A percentile compares a stretch with the other conserved stretches of the same genome.
Evolutionary conservation across 2,888 invertebrate genomes (phyloP).

Genomic region (Catocala fraxini): DNA sequence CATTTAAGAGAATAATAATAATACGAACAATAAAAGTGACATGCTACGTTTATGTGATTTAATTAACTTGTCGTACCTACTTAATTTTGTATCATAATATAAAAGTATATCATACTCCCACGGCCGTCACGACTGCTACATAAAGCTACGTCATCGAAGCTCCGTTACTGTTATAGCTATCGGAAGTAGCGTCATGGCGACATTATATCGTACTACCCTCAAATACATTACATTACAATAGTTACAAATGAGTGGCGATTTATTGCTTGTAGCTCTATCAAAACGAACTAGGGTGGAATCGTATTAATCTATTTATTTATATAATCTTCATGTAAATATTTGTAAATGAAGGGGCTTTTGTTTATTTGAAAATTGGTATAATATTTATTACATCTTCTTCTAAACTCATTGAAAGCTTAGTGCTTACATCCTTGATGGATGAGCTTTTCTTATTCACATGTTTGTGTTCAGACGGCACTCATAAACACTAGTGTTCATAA

Average conservation of each 20-base stretch:
- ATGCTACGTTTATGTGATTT: too few relatives aligned
- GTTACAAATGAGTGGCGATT: conserved; percentile 49
- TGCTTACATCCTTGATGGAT: too few relatives aligned
- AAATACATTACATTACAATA: conserved; percentile 39
- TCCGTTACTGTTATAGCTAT: conserved; percentile 42
- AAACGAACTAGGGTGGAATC: neutral
- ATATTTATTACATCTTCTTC: too few relatives aligned
- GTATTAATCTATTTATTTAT: neutral
- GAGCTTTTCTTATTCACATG: too few relatives aligned
- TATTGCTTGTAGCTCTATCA: conserved; percentile 25
- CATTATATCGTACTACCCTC: conserved; percentile 20
- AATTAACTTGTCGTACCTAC: neutral
- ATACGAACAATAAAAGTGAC: too few relatives aligned
- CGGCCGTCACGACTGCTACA: neutral
- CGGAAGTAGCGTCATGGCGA: conserved; percentile 55
- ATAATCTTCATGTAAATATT: neutral
- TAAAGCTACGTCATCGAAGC: conserved; percentile 28
- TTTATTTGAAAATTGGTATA: too few relatives aligned
- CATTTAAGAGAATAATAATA: too few relatives aligned
- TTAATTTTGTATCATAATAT: conserved; percentile 1
- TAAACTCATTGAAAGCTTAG: too few relatives aligned
- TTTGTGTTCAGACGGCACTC: too few relatives aligned
- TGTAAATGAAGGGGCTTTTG: neutral
- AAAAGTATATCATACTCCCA: neutral
- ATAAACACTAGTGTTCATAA: too few relatives aligned